Percentiles rank a stretch among this genome's conserved stretches.
phyloP scores from a whole-genome alignment of 2,113 vertebrate species.

The Bujurquina vittata region DNA sequence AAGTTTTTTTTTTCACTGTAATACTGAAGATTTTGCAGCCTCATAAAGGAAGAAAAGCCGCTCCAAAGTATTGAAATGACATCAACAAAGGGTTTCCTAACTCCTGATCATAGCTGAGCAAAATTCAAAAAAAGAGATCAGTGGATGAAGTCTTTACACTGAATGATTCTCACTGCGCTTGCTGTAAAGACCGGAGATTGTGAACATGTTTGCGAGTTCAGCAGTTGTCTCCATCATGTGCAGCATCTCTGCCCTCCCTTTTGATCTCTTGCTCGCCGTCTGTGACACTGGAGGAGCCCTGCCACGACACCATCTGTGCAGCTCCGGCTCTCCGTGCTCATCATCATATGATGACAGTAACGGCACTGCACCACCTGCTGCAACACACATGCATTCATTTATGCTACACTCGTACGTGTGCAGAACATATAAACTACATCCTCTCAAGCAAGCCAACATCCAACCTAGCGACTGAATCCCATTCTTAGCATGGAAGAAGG shows the following conservation, averaged over 20 bases:
- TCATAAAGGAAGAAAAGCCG: neutral
- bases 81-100: neutral
- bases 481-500: neutral
- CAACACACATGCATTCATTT: conserved; percentile 1
- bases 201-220: neutral
- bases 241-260: conserved; percentile 31
- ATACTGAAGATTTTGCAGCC: neutral
- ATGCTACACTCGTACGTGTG: neutral
- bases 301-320: conserved; percentile 70
- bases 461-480: neutral
- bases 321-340: conserved; percentile 29
- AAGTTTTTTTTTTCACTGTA: neutral
- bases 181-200: neutral
- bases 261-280: conserved; percentile 60
- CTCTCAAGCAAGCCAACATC: neutral
- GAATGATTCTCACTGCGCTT: neutral
- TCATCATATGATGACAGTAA: conserved; percentile 37
- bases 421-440: neutral
- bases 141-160: neutral
- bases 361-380: conserved; percentile 5
- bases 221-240: neutral
- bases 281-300: conserved; percentile 56
- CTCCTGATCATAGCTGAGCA: neutral
- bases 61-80: neutral
- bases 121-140: neutral